These are phyloP conservation scores for Kradibia gibbosae DNA, from an alignment of 1,140 invertebrate genomes.

Conservation along the genomic window DNA sequence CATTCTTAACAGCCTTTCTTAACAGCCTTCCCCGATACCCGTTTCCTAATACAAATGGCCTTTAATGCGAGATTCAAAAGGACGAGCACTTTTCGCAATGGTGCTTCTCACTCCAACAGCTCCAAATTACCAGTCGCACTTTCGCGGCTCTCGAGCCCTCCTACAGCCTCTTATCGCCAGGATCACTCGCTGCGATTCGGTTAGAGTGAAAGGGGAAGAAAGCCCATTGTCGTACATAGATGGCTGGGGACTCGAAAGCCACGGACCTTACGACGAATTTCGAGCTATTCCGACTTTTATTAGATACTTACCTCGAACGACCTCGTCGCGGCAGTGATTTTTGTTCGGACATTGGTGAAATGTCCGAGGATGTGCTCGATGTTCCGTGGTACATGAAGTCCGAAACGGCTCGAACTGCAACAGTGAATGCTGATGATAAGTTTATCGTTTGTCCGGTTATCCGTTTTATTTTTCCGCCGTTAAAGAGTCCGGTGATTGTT, in stretches of 20 bases:
- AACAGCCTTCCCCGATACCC: too few relatives aligned
- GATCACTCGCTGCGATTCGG: too few relatives aligned
- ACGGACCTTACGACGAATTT: background rate
- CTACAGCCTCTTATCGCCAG: too few relatives aligned
- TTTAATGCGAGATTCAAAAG: constrained; percentile 1
- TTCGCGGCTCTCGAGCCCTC: background rate
- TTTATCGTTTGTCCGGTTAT: too few relatives aligned
- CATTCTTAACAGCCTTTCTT: background rate
- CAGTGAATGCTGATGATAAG: too few relatives aligned
- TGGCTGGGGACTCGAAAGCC: too few relatives aligned
- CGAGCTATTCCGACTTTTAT: background rate
- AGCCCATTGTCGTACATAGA: too few relatives aligned
- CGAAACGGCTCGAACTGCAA: constrained; percentile 72
- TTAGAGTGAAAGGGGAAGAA: background rate
- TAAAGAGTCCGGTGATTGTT: background rate
- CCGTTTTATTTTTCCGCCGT: too few relatives aligned
- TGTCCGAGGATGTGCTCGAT: constrained; percentile 84
- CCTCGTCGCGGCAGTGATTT: constrained; percentile 81
- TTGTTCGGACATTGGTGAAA: constrained; percentile 84
- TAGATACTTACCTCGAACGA: constrained; percentile 76
- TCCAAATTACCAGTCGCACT: background rate
- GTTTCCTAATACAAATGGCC: background rate
- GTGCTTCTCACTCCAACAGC: background rate
- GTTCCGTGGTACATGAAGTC: constrained; percentile 84
- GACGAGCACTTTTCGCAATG: background rate